Percentiles rank a stretch among this genome's conserved stretches.
phyloP scores from a whole-genome alignment of 2,113 vertebrate genomes.

The Candoia aspera region DNA sequence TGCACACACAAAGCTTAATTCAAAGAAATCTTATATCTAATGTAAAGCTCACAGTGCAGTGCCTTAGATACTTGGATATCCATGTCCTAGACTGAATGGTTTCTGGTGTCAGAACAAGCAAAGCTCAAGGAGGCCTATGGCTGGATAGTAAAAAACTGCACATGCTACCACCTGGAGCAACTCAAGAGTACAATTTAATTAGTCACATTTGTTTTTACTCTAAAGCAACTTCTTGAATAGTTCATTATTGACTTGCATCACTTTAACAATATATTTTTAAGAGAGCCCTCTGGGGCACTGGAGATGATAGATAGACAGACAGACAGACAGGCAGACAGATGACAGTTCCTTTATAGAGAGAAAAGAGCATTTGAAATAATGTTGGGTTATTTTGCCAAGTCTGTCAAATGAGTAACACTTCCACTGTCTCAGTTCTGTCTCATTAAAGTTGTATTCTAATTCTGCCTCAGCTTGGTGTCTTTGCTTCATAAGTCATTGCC shows the following conservation, averaged over 20 bases:
- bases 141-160: not conserved
- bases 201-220: slow-evolving; percentile 36
- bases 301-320: slow-evolving; percentile 3
- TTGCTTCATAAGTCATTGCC: slow-evolving; percentile 81
- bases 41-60: not conserved
- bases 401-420: slow-evolving; percentile 80
- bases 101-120: not conserved
- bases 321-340: not conserved
- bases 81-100: not conserved
- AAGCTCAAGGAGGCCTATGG: not conserved
- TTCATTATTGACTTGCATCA: slow-evolving; percentile 61
- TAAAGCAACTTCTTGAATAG: slow-evolving; percentile 62
- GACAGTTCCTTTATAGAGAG: slow-evolving; percentile 67
- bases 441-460: slow-evolving; percentile 85
- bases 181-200: slow-evolving; percentile 27
- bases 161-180: slow-evolving; percentile 24
- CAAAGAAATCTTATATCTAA: not conserved
- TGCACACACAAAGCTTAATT: not conserved
- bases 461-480: slow-evolving; percentile 77
- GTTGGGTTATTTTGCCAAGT: slow-evolving; percentile 78
- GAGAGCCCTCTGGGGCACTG: slow-evolving; percentile 56
- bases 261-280: slow-evolving; percentile 61
- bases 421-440: slow-evolving; percentile 74
- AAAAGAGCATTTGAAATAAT: slow-evolving; percentile 76
- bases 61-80: not conserved